phyloP scores from a whole-genome alignment of 2,888 invertebrate species.

The Caenorhabditis panamensis region DNA sequence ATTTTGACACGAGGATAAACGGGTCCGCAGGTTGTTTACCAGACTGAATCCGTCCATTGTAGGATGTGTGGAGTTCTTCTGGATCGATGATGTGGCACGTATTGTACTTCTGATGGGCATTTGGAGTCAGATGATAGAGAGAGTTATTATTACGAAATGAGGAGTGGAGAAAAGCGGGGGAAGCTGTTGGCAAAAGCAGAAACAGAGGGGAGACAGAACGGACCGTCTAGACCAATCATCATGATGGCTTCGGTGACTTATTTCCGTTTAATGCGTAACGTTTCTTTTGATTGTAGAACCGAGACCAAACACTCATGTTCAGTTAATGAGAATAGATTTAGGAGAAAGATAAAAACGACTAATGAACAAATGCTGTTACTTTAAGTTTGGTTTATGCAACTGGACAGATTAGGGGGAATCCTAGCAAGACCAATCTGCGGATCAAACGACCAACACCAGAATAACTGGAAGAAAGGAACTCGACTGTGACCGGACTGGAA shows the following conservation, averaged over 20 bases:
- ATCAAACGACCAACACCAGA: background rate
- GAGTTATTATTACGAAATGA: background rate
- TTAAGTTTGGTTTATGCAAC: too few relatives aligned
- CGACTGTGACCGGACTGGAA: background rate
- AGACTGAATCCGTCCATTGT: slow-evolving; percentile 3
- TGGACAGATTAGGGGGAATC: background rate
- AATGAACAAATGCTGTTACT: too few relatives aligned
- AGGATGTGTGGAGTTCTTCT: background rate
- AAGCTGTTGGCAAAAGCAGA: background rate
- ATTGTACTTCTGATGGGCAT: background rate
- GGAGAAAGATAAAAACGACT: too few relatives aligned
- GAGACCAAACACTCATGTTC: too few relatives aligned
- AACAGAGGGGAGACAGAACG: too few relatives aligned
- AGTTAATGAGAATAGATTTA: too few relatives aligned
- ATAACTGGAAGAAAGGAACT: background rate
- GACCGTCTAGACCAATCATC: too few relatives aligned
- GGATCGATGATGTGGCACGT: slow-evolving; percentile 10
- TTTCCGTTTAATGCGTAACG: too few relatives aligned
- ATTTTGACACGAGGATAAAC: slow-evolving; percentile 17
- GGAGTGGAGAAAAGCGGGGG: background rate
- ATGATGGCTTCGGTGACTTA: too few relatives aligned
- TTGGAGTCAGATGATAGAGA: background rate
- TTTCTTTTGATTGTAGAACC: too few relatives aligned
- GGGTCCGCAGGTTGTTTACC: slow-evolving; percentile 1
- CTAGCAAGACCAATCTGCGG: background rate